Evolutionary conservation across 2,888 invertebrate species (phyloP).

Genomic region (Cantharis rustica): DNA sequence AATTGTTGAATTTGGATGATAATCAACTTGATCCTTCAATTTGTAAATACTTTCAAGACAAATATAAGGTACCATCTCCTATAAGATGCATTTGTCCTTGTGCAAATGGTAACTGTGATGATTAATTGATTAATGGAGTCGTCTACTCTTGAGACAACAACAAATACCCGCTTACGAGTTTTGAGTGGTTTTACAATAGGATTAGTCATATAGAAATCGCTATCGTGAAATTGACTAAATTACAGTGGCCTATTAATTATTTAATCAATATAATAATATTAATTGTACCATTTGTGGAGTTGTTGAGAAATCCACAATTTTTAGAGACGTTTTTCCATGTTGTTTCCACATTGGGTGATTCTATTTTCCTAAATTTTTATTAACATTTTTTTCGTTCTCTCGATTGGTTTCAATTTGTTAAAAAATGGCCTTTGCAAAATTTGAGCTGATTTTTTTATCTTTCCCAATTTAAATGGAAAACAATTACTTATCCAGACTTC

Average conservation of each 20-base stretch:
- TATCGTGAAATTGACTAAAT: neutral
- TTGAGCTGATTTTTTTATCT: too few species aligned
- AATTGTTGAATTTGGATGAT: constrained; percentile 6
- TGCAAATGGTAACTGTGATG: neutral
- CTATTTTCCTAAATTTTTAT: too few species aligned
- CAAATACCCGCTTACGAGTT: too few species aligned
- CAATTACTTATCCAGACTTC: too few species aligned
- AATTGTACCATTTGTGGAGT: too few species aligned
- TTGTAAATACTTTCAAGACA: constrained; percentile 4
- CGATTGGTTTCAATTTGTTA: too few species aligned
- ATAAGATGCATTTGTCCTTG: constrained; percentile 1
- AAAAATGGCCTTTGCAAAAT: too few species aligned
- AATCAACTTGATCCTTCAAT: constrained; percentile 4
- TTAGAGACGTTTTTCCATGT: too few species aligned
- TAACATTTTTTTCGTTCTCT: too few species aligned
- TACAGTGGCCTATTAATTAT: neutral
- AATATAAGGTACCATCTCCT: neutral
- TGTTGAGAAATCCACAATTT: too few species aligned
- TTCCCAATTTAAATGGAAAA: too few species aligned
- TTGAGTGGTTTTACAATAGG: neutral
- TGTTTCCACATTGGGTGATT: too few species aligned
- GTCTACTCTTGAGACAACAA: neutral
- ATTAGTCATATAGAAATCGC: neutral
- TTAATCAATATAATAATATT: neutral
- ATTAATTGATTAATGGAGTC: neutral